Base-by-base conservation (phyloP, 2,888 invertebrate species). In the Orthosia incerta region DNA sequence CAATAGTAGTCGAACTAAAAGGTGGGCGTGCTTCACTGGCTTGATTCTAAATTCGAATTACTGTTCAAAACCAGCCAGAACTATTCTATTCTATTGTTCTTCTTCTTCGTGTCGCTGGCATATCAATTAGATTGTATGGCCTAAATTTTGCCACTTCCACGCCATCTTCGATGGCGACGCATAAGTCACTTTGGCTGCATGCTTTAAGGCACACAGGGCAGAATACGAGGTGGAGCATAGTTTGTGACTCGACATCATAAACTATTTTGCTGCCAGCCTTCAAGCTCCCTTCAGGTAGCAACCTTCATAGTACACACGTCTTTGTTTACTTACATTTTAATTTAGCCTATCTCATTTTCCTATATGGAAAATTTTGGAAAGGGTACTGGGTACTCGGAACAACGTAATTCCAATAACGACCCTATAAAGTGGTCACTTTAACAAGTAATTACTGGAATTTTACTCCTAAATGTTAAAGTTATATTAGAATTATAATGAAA, bases 381-480 rank as follows among this genome's bases (percentile, higher is more conserved):
- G 15, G 18, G 13, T 46, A 56, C 56, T 9, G 20, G 39, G 31
- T 23, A 46, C 23, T 51, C 5, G 16, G 3, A 46, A 61, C 50
- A 23, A 56, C 16, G 23, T 56, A 51, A 61, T 76, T 69, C 61
- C 55, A 51, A 60, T 61, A 61, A 56, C 18, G 31, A 31, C 31
- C 16, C 15, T 23, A 31, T 51, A 51, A 46, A 76, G 61, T 50
- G 55, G 39, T 76, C 69, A 45, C 16, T 75, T 56, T 50, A 56
- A 46, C 55, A 76, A 76, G 70, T 70, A 62, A 75, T 69, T 69
- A 61, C n/a, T 26, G 12, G 31, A 62, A 18, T 62, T 70, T 51
- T 69, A 56, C 23, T 31, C 7, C n/a, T 23, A 13, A 55, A 55
- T 31, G 31, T 69, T 51, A 0, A 69, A 75, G 76, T 69, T 76